Conservation (phyloP, 2,888 invertebrate species). For the Cryptophagus acutangulus region DNA sequence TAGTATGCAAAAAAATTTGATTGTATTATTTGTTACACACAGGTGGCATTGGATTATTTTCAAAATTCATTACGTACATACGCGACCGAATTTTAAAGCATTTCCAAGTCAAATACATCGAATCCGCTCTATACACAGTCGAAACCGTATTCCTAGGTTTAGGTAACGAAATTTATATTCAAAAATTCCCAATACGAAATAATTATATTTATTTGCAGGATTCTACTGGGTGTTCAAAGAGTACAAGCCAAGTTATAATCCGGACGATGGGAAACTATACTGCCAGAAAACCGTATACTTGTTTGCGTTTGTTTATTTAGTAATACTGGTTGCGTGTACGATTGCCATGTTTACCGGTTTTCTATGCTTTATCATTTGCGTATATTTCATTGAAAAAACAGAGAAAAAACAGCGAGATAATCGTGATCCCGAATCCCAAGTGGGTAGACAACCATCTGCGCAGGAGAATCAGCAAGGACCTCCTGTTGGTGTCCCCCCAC, state of each 20-base stretch:
- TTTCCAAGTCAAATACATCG: constrained; percentile 28
- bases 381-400: constrained; percentile 22
- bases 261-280: constrained; percentile 23
- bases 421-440: constrained; percentile 19
- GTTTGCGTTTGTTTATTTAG: constrained; percentile 36
- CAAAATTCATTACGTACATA: constrained; percentile 30
- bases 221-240: constrained; percentile 39
- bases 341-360: constrained; percentile 26
- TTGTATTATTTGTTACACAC: neutral
- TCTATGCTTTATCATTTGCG: constrained; percentile 30
- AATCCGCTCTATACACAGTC: constrained; percentile 33
- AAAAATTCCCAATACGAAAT: constrained; percentile 17
- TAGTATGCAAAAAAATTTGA: constrained; percentile 1
- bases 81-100: constrained; percentile 24
- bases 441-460: too few species aligned
- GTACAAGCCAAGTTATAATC: constrained; percentile 34
- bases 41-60: constrained; percentile 30
- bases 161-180: constrained; percentile 32
- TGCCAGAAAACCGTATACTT: constrained; percentile 40
- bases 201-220: constrained; percentile 28
- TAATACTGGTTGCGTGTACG: constrained; percentile 25
- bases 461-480: too few species aligned
- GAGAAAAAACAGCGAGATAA: constrained; percentile 3
- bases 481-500: too few species aligned
- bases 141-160: constrained; percentile 34